Evolutionary conservation across 2,888 invertebrate species (phyloP), one percentile per base, ranked within the genome.

Genomic region (Buathra laborator): DNA sequence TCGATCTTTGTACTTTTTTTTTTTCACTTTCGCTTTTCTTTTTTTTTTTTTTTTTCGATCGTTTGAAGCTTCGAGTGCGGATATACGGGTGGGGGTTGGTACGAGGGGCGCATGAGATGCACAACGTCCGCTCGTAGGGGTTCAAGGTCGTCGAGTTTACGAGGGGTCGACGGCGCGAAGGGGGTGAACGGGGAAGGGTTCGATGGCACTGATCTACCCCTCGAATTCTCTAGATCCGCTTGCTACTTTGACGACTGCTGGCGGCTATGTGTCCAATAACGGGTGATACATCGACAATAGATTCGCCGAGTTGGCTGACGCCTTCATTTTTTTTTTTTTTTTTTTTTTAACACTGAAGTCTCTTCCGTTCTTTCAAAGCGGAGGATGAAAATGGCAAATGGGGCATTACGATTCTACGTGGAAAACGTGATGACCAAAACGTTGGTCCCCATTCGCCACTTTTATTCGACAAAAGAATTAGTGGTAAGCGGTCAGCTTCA

Each of bases 141-240:
- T 87, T 87, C 87, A 87, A 87, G 87, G 87, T 83, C 86, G 72
- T 81, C 81, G 68, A 67, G 82, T 87, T 86, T 77, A 81, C 79
- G 80, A 83, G 74, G 81, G 80, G 76, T 76, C 77, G 78, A 51
- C 76, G 80, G 12, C 79, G 56, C 66, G 74, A 66, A 64, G 56
- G 43, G 68, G 71, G 64, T n/a, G 83, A 16, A 43, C 29, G 83
- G 71, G 48, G 12, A 77, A 84, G 82, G 82, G 74, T 86, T 84
- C 84, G 80, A 84, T 74, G 83, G 78, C 83, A 86, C 86, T 86
- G 86, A 86, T 86, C 86, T 85, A 85, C 83, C 85, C 86, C 81
- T 83, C 83, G 83, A 79, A 84, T 76, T 59, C 66, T 79, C 46
- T 53, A 66, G 75, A 85, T 70, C 70, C 64, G 75, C 43, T 64